Conservation (phyloP, 2,888 invertebrate species). For the Caenorhabditis sp. region DNA sequence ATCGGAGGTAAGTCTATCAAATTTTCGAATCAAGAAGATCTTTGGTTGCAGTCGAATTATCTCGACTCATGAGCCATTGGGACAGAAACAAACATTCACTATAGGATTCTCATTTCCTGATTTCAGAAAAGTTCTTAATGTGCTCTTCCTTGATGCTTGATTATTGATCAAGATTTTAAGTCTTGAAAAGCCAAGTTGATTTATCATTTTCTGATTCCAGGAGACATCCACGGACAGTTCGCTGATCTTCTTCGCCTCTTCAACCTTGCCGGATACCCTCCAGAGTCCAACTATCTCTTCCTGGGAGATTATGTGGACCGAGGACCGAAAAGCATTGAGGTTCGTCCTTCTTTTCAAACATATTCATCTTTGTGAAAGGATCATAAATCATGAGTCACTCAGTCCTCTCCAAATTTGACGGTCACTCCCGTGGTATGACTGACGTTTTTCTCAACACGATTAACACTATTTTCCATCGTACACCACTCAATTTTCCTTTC, state of each 20-base stretch:
- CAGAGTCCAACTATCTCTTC: conserved; percentile 77
- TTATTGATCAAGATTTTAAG: background rate
- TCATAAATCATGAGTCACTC: conserved; percentile 41
- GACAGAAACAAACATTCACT: background rate
- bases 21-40: background rate
- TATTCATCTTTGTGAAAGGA: conserved; percentile 12
- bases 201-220: conserved; percentile 57
- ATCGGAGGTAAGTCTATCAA: conserved; percentile 74
- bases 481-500: conserved; percentile 6
- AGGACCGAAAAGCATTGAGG: conserved; percentile 78
- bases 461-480: conserved; percentile 33
- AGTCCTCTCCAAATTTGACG: conserved; percentile 34
- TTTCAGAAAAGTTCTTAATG: background rate
- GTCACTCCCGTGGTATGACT: conserved; percentile 54
- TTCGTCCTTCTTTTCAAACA: conserved; percentile 26
- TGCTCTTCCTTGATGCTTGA: no score
- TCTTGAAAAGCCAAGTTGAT: background rate
- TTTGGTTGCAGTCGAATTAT: background rate
- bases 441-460: conserved; percentile 54
- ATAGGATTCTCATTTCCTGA: background rate
- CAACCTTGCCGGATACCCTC: conserved; percentile 75
- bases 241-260: conserved; percentile 75
- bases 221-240: conserved; percentile 82
- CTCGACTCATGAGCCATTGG: background rate
- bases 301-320: conserved; percentile 79